A percentile compares a stretch with the other conserved stretches of the same genome.
Conservation (phyloP, 1,140 invertebrate species). For the Heliconius melpomene region DNA sequence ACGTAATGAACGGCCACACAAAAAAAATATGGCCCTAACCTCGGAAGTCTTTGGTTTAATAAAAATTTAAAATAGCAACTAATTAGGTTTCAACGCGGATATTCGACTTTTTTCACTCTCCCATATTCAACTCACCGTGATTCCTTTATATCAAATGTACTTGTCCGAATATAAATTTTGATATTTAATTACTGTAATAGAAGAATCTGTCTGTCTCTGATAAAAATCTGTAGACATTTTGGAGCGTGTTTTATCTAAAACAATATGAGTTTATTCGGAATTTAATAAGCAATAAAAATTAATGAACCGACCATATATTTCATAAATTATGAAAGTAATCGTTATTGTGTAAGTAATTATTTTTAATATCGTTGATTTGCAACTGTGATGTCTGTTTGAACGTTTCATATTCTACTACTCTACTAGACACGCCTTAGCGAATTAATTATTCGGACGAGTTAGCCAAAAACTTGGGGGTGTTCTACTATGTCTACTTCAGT, state of each 20-base stretch:
- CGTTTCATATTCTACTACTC: neutral
- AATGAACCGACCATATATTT: slow-evolving; percentile 32
- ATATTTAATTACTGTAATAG: slow-evolving; percentile 35
- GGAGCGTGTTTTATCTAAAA: slow-evolving; percentile 30
- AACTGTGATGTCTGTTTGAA: slow-evolving; percentile 30
- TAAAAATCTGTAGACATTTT: slow-evolving; percentile 32
- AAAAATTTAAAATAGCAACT: neutral
- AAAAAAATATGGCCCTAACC: neutral
- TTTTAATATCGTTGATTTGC: slow-evolving; percentile 34
- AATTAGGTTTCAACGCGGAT: slow-evolving; percentile 8
- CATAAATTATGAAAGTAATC: slow-evolving; percentile 41
- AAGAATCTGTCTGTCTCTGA: slow-evolving; percentile 32
- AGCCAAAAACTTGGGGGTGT: neutral
- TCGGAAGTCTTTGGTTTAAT: slow-evolving; percentile 9
- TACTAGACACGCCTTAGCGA: neutral
- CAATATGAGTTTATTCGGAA: slow-evolving; percentile 31
- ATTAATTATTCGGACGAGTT: neutral
- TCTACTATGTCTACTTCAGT: neutral
- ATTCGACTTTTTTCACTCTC: neutral
- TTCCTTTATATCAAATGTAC: slow-evolving; percentile 20
- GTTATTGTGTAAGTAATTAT: slow-evolving; percentile 43
- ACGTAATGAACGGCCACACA: neutral
- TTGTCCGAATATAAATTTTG: slow-evolving; percentile 32
- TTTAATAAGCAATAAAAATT: slow-evolving; percentile 43
- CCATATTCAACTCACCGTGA: slow-evolving; percentile 18